Evolutionary conservation across 1,140 invertebrate genomes (phyloP), one percentile per base, ranked within the genome.

Genomic region (Sinella curviseta): DNA sequence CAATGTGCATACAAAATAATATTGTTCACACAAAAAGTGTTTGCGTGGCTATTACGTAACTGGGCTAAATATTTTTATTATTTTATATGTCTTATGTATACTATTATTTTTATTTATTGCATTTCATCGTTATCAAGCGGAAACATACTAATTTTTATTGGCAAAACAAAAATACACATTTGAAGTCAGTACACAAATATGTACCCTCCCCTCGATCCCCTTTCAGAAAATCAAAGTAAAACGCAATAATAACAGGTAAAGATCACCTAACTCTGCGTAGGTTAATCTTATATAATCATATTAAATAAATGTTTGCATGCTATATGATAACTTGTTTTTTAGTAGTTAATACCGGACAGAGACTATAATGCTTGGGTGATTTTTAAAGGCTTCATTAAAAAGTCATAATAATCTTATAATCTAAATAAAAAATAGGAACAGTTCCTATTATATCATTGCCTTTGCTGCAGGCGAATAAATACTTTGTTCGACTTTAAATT

Each of bases 401-500:
- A 4, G 12, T 26, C 24, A 60, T 60, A 60, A 60, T 14, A 26
- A 48, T 48, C 39, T 8, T 8, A 48, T 4, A 48, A 48, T 48
- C 17, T 17, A 17, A 48, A 48, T 17, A 17, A 17, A 48, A 48
- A 48, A 48, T 48, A 48, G 39, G 39, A 48, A 48, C 39, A 8
- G 39, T 48, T 48, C 39, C 39, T 48, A n/a, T n/a, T 48, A 48
- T 48, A 48, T 48, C 4, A 48, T 4, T n/a, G n/a, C n/a, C n/a
- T n/a, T n/a, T 48, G 17, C 17, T 48, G 39, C 39, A 48, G 4
- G 17, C 57, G 14, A 60, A 3, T 16, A 12, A 17, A 17, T 26
- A 17, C 24, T 60, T 60, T 60, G 65, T 70, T 70, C 57, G n/a
- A n/a, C n/a, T n/a, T n/a, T n/a, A n/a, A 65, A n/a, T 65, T 65